Percentiles rank a stretch among this genome's conserved stretches.
phyloP scores from a whole-genome alignment of 2,113 vertebrate genomes.

The Brienomyrus longianalis region DNA sequence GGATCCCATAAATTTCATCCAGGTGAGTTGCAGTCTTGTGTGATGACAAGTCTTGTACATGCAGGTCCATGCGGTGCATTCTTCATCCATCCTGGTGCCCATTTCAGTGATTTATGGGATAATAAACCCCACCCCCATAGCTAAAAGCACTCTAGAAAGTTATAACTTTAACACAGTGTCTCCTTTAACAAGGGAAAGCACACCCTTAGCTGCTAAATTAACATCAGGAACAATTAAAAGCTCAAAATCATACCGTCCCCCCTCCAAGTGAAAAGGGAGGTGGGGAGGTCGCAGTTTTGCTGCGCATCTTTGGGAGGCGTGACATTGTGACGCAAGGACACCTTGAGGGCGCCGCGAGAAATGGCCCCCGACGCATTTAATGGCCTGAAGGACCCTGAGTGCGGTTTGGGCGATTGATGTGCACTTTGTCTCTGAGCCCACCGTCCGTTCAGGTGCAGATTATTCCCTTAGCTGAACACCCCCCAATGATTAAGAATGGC shows the following conservation, averaged over 20 bases:
- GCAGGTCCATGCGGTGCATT: constrained; percentile 1
- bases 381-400: constrained; percentile 34
- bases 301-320: constrained; percentile 51
- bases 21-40: constrained; percentile 19
- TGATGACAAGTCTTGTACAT: constrained; percentile 13
- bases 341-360: constrained; percentile 51
- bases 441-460: constrained; percentile 32
- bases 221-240: constrained; percentile 65
- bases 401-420: constrained; percentile 42
- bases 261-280: constrained; percentile 30
- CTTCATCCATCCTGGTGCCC: background rate
- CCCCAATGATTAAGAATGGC: constrained; percentile 54
- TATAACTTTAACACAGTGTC: constrained; percentile 38
- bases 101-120: constrained; percentile 18
- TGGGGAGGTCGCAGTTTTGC: constrained; percentile 49
- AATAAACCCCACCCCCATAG: constrained; percentile 18
- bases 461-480: constrained; percentile 44
- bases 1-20: background rate
- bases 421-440: constrained; percentile 37
- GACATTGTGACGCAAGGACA: constrained; percentile 52
- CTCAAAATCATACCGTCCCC: constrained; percentile 44
- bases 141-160: constrained; percentile 26
- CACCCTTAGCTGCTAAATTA: constrained; percentile 59
- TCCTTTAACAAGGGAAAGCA: constrained; percentile 47
- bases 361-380: background rate